Evolutionary conservation across 2,797 vertebrate species (phyloP).

Genomic region (Sebastes kiyomatsui): DNA sequence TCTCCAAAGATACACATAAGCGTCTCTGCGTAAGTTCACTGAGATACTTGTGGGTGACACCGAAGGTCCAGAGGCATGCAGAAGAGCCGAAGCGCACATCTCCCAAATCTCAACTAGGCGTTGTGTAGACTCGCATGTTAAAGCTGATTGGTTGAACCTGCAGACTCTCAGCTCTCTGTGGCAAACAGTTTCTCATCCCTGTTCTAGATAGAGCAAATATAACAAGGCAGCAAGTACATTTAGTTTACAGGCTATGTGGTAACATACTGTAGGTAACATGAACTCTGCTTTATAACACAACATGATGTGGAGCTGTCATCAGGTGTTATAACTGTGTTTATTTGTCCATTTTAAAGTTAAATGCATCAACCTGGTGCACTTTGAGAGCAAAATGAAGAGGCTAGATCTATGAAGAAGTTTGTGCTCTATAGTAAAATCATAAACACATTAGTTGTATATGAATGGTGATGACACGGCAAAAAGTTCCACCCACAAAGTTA

Average conservation of each 20-base stretch:
- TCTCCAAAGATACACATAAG: not conserved
- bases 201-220: not conserved
- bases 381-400: too few species aligned
- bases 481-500: too few species aligned
- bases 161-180: not conserved
- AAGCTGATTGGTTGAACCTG: not conserved
- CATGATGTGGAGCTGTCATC: not conserved
- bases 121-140: too few species aligned
- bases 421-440: too few species aligned
- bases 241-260: not conserved
- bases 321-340: not conserved
- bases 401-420: too few species aligned
- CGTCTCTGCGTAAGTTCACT: not conserved
- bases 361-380: too few species aligned
- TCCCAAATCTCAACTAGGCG: not conserved
- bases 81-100: not conserved
- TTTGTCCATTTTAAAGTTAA: too few species aligned
- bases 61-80: too few species aligned
- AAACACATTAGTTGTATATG: too few species aligned
- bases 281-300: not conserved
- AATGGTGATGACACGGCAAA: too few species aligned
- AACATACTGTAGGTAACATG: too few species aligned
- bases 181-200: not conserved
- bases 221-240: not conserved
- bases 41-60: not conserved